Conservation (phyloP, 1,140 invertebrate species). For the Drosophila navojoa region DNA sequence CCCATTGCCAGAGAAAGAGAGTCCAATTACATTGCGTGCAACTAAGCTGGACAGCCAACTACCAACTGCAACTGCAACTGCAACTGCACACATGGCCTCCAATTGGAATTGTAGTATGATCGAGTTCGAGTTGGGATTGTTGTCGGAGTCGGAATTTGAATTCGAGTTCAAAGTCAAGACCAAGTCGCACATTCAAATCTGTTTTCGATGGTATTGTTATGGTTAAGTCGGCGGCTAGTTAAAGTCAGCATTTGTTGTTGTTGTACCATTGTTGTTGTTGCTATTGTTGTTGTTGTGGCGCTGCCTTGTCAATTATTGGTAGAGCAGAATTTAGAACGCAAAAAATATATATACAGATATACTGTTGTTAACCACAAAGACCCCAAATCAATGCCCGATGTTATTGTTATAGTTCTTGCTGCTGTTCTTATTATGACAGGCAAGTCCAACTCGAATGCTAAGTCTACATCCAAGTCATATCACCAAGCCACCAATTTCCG, state of each 20-base stretch:
- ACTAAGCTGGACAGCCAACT: background rate
- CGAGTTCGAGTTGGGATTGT: conserved; percentile 6
- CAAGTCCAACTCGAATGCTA: conserved; percentile 26
- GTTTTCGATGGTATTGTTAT: conserved; percentile 70
- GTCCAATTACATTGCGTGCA: conserved; percentile 77
- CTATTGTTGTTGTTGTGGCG: conserved; percentile 29
- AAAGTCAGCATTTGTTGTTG: conserved; percentile 30
- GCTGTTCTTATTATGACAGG: conserved; percentile 29
- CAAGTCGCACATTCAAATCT: conserved; percentile 74
- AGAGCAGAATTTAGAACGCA: conserved; percentile 68
- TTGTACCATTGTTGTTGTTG: conserved; percentile 45
- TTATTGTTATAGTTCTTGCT: conserved; percentile 18
- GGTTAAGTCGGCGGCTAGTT: conserved; percentile 52
- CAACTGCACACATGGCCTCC: conserved; percentile 39
- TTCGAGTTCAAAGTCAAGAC: conserved; percentile 72
- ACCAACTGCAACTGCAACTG: conserved; percentile 4
- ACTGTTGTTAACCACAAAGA: conserved; percentile 69
- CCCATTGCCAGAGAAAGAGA: conserved; percentile 27
- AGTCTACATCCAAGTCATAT: conserved; percentile 19
- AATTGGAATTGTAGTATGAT: conserved; percentile 22
- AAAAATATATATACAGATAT: conserved; percentile 19
- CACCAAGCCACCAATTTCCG: conserved; percentile 75
- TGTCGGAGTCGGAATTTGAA: conserved; percentile 19
- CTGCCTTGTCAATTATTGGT: conserved; percentile 74
- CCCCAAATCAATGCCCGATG: conserved; percentile 65